Conservation (phyloP, 2,888 invertebrate genomes). For the Nomada goodeniana region DNA sequence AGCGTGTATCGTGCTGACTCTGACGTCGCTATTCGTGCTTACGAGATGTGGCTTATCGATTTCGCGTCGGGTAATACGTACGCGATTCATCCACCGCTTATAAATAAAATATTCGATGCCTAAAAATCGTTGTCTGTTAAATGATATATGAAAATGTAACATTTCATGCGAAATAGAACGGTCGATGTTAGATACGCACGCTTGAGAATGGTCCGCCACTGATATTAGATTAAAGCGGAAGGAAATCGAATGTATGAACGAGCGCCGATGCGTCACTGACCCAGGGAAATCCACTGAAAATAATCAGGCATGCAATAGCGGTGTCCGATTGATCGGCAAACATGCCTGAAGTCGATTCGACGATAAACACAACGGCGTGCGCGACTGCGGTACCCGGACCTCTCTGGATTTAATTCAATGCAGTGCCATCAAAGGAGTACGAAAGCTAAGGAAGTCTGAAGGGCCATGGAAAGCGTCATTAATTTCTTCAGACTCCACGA, state of each 20-base stretch:
- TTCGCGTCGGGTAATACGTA: not conserved
- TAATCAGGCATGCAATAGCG: constrained; percentile 22
- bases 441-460: constrained; percentile 14
- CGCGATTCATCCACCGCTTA: constrained; percentile 10
- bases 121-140: constrained; percentile 52
- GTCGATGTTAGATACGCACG: too few species aligned
- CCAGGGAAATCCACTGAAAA: constrained; percentile 34
- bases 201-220: too few species aligned
- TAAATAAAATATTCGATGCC: constrained; percentile 68
- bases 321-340: constrained; percentile 44
- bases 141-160: constrained; percentile 36
- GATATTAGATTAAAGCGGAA: not conserved
- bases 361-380: constrained; percentile 22
- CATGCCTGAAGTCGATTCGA: constrained; percentile 19
- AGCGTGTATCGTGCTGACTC: not conserved
- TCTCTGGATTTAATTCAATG: constrained; percentile 44
- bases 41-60: too few species aligned
- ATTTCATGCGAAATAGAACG: not conserved
- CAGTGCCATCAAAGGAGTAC: constrained; percentile 25
- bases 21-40: too few species aligned
- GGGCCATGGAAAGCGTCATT: constrained; percentile 42
- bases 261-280: constrained; percentile 26
- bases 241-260: constrained; percentile 12
- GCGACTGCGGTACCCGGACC: not conserved
- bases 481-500: constrained; percentile 33